Evolutionary conservation across 2,888 invertebrate genomes (phyloP).

Genomic region (Metallyticus violacea): DNA sequence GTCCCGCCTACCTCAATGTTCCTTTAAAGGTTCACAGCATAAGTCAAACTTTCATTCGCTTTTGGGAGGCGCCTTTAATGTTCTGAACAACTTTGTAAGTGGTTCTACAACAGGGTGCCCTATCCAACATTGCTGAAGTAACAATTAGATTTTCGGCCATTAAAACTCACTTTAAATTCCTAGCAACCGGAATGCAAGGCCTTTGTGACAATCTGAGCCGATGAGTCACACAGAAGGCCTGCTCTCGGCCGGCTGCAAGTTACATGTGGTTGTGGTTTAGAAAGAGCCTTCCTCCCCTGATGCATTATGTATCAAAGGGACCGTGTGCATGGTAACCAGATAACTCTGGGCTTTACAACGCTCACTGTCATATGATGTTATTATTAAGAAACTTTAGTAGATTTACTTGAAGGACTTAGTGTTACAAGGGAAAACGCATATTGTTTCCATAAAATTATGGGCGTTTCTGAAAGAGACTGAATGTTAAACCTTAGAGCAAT

Average conservation of each 20-base stretch:
- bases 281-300: not conserved
- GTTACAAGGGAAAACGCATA: not conserved
- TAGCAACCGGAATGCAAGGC: not conserved
- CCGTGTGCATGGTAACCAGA: not conserved
- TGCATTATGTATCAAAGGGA: not conserved
- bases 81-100: too few species aligned
- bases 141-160: not conserved
- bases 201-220: not conserved
- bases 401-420: not conserved
- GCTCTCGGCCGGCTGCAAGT: not conserved
- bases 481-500: too few species aligned
- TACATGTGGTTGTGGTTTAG: not conserved
- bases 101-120: too few species aligned
- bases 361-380: not conserved
- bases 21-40: too few species aligned
- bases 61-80: too few species aligned
- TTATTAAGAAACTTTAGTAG: not conserved
- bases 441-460: not conserved
- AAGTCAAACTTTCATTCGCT: too few species aligned
- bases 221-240: not conserved
- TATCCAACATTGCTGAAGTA: too few species aligned
- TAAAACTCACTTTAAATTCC: too few species aligned
- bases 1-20: too few species aligned
- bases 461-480: too few species aligned
- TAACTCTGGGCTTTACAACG: not conserved